Evolutionary conservation across 2,797 vertebrate genomes (phyloP), one percentile per base, ranked within the genome.

Genomic region (Fundulus diaphanus): DNA sequence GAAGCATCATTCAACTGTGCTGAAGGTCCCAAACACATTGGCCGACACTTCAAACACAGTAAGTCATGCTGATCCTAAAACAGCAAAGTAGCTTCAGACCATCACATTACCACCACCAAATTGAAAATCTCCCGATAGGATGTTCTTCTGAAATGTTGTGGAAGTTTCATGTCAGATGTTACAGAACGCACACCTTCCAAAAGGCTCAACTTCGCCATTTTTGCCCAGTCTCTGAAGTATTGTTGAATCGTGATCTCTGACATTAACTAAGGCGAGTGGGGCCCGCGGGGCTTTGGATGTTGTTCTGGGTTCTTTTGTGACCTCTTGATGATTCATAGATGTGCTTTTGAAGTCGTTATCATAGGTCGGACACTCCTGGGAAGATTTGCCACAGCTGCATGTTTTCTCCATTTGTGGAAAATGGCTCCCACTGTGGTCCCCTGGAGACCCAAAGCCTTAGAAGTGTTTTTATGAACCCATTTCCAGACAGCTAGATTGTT

Each of bases 251-350:
- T 66, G 37, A 66, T 24, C 37, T 66, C 11, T 42, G 13, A 44
- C 24, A 12, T 66, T 66, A 37, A 12, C 18, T 27, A 27, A n/a
- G 37, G 12, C 61, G 42, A 65, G 37, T 18, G 37, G n/a, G 61
- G 37, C 5, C 22, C 35, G 35, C 59, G 22, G 59, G 20, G 1
- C 8, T 66, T 42, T 42, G 8, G 37, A 42, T 66, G 2, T 16
- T 66, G 27, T 66, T 66, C 24, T 42, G 37, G 63, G 24, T 66
- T n/a, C n/a, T 44, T 66, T 66, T 66, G 35, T 63, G 33, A 63
- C 20, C 33, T 40, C 5, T 65, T n/a, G 9, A 65, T 8, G 22
- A 37, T 8, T 40, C 24, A 11, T 13, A 12, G 11, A 65, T 37
- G 22, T 40, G 35, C 11, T 20, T 2, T 37, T 63, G 20, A 11